Evolutionary conservation across 1,140 invertebrate species (phyloP), one percentile per base, ranked within the genome.

Genomic region (Rhizoglyphus robini): DNA sequence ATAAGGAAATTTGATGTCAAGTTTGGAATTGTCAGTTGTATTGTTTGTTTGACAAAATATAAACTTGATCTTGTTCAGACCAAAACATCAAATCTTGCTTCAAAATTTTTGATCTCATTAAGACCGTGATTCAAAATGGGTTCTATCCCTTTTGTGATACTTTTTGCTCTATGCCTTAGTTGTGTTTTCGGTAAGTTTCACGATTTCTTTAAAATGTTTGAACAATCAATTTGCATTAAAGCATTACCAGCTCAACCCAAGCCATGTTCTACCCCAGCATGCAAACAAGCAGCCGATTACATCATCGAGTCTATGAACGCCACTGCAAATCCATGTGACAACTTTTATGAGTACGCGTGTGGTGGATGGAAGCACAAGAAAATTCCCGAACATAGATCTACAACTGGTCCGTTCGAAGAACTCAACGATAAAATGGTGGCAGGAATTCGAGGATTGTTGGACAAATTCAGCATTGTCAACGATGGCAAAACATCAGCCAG

Each of bases 321-420:
- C 32, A 18, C 59, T 11, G 74, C 77, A 0, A 73, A 81, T 61
- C 81, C 81, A 0, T 86, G 85, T 70, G 73, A 82, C 15, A 83
- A 86, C 72, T 86, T 86, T 71, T 86, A 85, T 71, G 76, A 79
- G 70, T 86, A 83, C 70, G 80, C 83, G 1, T 86, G 84, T 70
- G 84, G 83, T n/a, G 71, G 75, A 49, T 76, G 70, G 70, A 63
- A 59, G 27, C n/a, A 15, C 4, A 60, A 66, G n/a, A 11, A 20
- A 8, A 66, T 66, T 38, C 65, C 65, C 5, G 60, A 66, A 30
- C n/a, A 38, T 23, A 66, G 65, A 30, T 30, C 65, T 3, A 4
- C 4, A 20, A 36, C 30, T 49, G 31, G 31, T 71, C 91, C 88
- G 0, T 92, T 93, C 72, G 88, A 92, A 76, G 86, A 88, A 15